phyloP scores from a whole-genome alignment of 2,113 vertebrate species.

The Capreolus pygargus region DNA sequence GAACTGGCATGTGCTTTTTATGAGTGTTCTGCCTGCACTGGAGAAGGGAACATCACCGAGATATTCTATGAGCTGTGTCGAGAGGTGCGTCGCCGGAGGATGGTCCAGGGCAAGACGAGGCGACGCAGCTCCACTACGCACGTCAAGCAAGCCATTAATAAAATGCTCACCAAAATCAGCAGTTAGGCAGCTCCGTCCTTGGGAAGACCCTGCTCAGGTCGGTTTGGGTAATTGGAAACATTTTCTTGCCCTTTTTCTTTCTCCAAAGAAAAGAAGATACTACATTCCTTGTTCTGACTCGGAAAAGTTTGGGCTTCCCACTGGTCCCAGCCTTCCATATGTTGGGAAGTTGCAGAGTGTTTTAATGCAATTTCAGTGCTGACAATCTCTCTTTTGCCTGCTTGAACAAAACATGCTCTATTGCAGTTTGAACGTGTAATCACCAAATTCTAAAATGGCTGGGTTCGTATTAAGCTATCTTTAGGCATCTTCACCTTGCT shows the following conservation, averaged over 20 bases:
- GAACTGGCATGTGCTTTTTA: conserved; percentile 97
- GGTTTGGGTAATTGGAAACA: background rate
- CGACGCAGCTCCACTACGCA: conserved; percentile 97
- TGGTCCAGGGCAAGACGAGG: conserved; percentile 94
- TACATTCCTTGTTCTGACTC: conserved; percentile 41
- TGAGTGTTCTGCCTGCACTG: conserved; percentile 96
- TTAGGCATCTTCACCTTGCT: conserved; percentile 41
- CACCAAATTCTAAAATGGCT: conserved; percentile 30
- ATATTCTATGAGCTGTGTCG: conserved; percentile 96
- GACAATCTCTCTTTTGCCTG: conserved; percentile 2
- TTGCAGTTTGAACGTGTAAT: conserved; percentile 16
- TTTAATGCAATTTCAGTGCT: background rate
- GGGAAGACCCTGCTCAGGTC: background rate
- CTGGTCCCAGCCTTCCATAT: background rate
- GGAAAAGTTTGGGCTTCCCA: background rate
- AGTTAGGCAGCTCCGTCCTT: conserved; percentile 82
- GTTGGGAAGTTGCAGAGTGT: background rate
- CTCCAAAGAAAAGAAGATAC: background rate
- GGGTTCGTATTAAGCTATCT: background rate
- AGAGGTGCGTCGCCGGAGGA: conserved; percentile 92
- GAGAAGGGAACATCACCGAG: conserved; percentile 90
- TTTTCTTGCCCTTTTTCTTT: background rate
- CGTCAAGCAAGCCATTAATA: conserved; percentile 98
- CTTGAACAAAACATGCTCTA: conserved; percentile 28
- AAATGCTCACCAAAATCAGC: conserved; percentile 99